phyloP scores from a whole-genome alignment of 2,113 vertebrate genomes.

The Crotalus tigris region DNA sequence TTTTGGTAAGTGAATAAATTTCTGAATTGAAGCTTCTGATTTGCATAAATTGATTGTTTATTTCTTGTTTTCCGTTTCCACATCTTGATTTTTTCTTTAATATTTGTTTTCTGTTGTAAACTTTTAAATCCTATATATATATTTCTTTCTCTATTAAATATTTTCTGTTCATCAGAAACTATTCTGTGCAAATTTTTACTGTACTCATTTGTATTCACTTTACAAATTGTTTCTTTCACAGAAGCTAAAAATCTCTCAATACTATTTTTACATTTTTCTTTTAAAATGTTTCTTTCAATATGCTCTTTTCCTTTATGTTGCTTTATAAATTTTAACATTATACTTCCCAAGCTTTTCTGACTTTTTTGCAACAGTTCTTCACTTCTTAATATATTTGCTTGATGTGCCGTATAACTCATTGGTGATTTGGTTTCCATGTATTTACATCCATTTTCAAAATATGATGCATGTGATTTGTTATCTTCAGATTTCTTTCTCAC shows the following conservation, averaged over 20 bases:
- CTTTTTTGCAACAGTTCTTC: not conserved
- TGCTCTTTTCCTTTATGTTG: not conserved
- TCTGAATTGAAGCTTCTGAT: not conserved
- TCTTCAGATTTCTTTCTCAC: not conserved
- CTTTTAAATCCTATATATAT: not conserved
- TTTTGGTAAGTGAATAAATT: constrained; percentile 8
- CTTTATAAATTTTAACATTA: constrained; percentile 14
- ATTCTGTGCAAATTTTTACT: constrained; percentile 8
- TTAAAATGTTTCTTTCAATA: constrained; percentile 10
- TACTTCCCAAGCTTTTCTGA: constrained; percentile 6
- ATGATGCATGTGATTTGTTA: not conserved
- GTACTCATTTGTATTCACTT: not conserved
- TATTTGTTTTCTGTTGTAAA: not conserved
- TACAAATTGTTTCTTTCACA: not conserved
- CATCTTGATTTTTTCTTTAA: constrained; percentile 2
- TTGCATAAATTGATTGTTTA: constrained; percentile 21
- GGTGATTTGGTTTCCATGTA: not conserved
- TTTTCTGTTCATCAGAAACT: not conserved
- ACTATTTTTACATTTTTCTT: constrained; percentile 1
- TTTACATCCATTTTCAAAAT: not conserved
- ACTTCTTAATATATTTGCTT: not conserved
- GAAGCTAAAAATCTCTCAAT: constrained; percentile 6
- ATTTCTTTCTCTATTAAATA: constrained; percentile 8
- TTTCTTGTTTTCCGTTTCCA: not conserved
- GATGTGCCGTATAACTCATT: not conserved